Evolutionary conservation across 2,888 invertebrate species (phyloP).

Genomic region (Noctua fimbriata): DNA sequence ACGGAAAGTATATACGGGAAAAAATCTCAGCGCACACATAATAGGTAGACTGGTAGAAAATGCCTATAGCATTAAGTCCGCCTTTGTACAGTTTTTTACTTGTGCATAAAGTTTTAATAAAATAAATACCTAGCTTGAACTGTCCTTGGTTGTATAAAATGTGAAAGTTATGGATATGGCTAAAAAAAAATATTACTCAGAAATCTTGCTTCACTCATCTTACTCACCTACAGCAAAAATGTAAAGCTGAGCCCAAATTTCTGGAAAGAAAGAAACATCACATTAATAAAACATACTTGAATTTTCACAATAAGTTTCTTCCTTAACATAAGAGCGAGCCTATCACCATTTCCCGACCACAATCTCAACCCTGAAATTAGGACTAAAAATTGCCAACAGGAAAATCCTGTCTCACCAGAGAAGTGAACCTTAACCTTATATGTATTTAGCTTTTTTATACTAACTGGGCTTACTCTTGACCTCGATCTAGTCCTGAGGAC

Average conservation of each 20-base stretch:
- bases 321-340: background rate
- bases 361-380: conserved; percentile 31
- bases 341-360: conserved; percentile 29
- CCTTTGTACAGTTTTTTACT: too few species aligned
- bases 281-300: conserved; percentile 37
- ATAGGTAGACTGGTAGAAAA: too few species aligned
- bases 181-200: conserved; percentile 2
- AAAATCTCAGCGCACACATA: background rate
- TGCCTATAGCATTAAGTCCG: too few species aligned
- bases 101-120: too few species aligned
- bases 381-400: background rate
- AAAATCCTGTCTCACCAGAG: background rate
- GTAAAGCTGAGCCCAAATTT: conserved; percentile 81
- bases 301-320: background rate
- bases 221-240: conserved; percentile 83
- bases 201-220: conserved; percentile 14
- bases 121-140: background rate
- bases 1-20: background rate
- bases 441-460: too few species aligned
- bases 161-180: background rate
- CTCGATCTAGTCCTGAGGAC: too few species aligned
- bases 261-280: conserved; percentile 75
- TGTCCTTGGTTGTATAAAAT: background rate
- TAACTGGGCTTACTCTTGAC: too few species aligned
- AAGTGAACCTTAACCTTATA: background rate